Conservation (phyloP, 2,888 invertebrate genomes). For the Strigamia maritima region DNA sequence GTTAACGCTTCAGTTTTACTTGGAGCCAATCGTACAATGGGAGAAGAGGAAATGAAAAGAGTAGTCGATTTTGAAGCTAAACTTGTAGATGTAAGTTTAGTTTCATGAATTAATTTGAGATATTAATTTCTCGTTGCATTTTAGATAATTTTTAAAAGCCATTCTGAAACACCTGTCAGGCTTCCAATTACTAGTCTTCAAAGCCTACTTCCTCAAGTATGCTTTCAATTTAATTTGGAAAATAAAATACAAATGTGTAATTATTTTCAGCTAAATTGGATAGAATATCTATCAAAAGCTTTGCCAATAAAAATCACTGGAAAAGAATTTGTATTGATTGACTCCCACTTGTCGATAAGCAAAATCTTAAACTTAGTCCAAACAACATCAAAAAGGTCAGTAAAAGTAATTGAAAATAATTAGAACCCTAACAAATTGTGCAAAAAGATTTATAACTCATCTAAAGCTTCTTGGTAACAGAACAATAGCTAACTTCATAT, state of each 20-base stretch:
- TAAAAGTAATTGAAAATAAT: neutral
- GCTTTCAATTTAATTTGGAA: too few relatives aligned
- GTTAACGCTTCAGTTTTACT: conserved; percentile 12
- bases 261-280: neutral
- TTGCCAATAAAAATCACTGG: neutral
- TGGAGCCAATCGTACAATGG: neutral
- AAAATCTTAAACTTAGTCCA: neutral
- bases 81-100: neutral
- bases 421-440: neutral
- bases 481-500: neutral
- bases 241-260: neutral
- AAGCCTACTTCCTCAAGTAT: neutral
- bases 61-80: neutral
- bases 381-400: neutral
- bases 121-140: too few relatives aligned
- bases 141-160: neutral
- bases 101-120: too few relatives aligned
- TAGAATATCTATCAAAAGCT: neutral
- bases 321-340: neutral
- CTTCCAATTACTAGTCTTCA: neutral
- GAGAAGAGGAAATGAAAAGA: conserved; percentile 5
- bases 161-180: neutral
- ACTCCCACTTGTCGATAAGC: neutral
- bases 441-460: too few relatives aligned
- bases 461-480: neutral